Evolutionary conservation across 2,797 vertebrate genomes (phyloP), one percentile per base, ranked within the genome.

Genomic region (Nannoperca australis): DNA sequence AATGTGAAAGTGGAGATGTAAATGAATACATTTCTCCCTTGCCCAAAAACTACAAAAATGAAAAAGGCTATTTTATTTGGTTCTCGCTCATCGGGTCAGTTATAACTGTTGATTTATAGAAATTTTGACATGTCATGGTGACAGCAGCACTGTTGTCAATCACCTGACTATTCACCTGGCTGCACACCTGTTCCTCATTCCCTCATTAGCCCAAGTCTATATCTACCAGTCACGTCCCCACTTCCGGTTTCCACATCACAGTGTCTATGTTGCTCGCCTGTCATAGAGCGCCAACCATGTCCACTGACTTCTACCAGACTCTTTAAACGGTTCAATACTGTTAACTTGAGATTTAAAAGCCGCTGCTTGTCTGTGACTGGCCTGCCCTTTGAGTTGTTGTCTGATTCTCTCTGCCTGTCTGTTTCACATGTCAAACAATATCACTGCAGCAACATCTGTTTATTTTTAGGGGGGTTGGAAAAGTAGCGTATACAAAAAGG

Each of bases 151-250:
- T 9, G 1, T 58, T n/a, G 14, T 7, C 54, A 38, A 6, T 62
- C 60, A 42, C 45, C 22, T 47, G 58, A 53, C 0, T 0, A 32
- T 10, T 50, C 53, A 60, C 59, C 74, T 64, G 59, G 22, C 24
- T 65, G n/a, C 60, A 42, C 59, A 70, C 32, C 60, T 74, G 53
- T 0, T 54, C 49, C 49, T 56, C 3, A n/a, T 66, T 65, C 24
- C 14, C 18, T 55, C 34, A 5, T 49, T 27, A 27, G 24, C 24
- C 24, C 24, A 27, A 27, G 24, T 27, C 24, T 27, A 27, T 27
- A 27, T 27, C 1, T 27, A 27, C 24, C 24, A 2, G 24, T 27
- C 24, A 27, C 24, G 1, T 27, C 24, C 24, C 24, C 24, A 27
- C 24, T 27, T 27, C 24, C 24, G 1, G 24, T 27, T 27, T 27